Base-by-base conservation (phyloP, 2,113 vertebrate species). In the Camelus dromedarius region DNA sequence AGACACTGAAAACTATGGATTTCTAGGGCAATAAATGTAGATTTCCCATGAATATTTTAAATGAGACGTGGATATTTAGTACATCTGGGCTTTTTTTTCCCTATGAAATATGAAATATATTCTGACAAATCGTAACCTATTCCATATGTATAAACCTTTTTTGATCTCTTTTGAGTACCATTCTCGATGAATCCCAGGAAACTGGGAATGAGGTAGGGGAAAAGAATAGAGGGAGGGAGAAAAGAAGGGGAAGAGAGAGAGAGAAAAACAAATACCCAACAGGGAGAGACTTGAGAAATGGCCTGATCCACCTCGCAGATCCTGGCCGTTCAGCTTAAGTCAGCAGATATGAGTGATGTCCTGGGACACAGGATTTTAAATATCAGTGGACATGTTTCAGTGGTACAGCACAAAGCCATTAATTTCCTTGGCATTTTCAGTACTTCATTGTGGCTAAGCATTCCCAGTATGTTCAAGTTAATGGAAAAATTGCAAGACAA, bases 401-500 rank as follows among this genome's bases (percentile, higher is more conserved):
- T 89, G 91, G 73, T 20, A 76, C 81, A 97, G 91, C 83, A 95
- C 92, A 96, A 94, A 96, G 76, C 93, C 96, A 97, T 93, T 93
- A 81, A 97, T 98, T 98, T 97, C 97, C 87, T 96, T 89, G 83
- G 76, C 96, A 56, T 86, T 81, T 72, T 96, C 22, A 5, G 48
- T 77, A 69, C 93, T 98, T 79, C 83, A 52, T 85, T 54, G 93
- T 15, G 22, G 77, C 60, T 96, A 95, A 94, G 3, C 73, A 83
- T 95, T 97, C 96, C 95, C 92, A 64, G 82, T 96, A 88, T 76
- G 42, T 83, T 89, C 80, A 83, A 88, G 95, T 95, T 98, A 92
- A 79, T 89, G 96, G 95, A 48, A 97, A 96, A 98, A 91, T 97
- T 95, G 82, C 81, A 97, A 97, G 92, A 93, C 96, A 87, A 95